A percentile compares a stretch with the other conserved stretches of the same genome.
Evolutionary conservation across 1,140 invertebrate species (phyloP).

Genomic region (Condylostylus longicornis): DNA sequence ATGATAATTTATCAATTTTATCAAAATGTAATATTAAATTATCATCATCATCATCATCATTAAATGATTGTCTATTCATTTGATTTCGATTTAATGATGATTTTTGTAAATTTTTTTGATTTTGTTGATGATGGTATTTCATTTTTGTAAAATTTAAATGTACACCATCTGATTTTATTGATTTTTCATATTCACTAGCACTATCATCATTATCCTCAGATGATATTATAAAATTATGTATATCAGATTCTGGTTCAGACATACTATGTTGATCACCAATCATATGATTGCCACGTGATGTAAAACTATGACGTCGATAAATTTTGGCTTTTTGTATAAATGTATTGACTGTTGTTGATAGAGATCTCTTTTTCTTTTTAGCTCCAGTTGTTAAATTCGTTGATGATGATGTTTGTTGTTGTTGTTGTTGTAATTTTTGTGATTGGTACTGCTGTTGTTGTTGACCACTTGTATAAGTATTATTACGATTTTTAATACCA

Average conservation of each 20-base stretch:
- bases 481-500: too few species aligned
- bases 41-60: neutral
- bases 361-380: slow-evolving; percentile 15
- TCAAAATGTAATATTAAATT: neutral
- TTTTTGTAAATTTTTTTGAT: neutral
- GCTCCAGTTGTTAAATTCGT: slow-evolving; percentile 10
- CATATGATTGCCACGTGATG: slow-evolving; percentile 11
- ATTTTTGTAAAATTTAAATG: neutral
- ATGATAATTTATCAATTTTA: neutral
- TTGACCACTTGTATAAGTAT: too few species aligned
- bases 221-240: slow-evolving; percentile 14
- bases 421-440: slow-evolving; percentile 8
- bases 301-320: slow-evolving; percentile 24
- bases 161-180: slow-evolving; percentile 8
- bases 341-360: slow-evolving; percentile 22
- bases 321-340: slow-evolving; percentile 27
- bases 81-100: neutral
- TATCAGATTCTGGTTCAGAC: slow-evolving; percentile 19
- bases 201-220: slow-evolving; percentile 19
- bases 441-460: slow-evolving; percentile 12
- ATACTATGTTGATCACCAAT: slow-evolving; percentile 9
- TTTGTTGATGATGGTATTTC: neutral
- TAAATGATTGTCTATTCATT: neutral
- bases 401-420: slow-evolving; percentile 10
- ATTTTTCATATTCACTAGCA: slow-evolving; percentile 14